These are phyloP conservation scores for Cheilosia soror DNA, from an alignment of 2,888 invertebrate species.

Conservation along the genomic window DNA sequence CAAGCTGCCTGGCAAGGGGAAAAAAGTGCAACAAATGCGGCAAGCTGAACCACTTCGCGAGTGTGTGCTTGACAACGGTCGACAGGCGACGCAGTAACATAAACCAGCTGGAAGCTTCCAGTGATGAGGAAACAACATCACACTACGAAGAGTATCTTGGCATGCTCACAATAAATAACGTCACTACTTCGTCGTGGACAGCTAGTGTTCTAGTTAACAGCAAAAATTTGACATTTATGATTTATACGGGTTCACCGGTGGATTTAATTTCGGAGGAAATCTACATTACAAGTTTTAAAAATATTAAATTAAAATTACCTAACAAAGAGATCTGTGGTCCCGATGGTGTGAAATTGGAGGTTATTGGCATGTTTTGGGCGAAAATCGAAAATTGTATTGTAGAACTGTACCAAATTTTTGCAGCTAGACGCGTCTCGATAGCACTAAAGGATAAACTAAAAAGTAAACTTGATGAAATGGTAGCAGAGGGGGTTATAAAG, in stretches of 20 bases:
- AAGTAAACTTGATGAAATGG: slow-evolving; percentile 24
- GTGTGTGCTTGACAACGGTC: slow-evolving; percentile 8
- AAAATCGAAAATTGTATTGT: not conserved
- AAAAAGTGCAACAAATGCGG: slow-evolving; percentile 17
- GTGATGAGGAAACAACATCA: slow-evolving; percentile 1
- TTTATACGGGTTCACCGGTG: no score
- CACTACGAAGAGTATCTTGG: slow-evolving; percentile 6
- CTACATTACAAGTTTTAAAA: not conserved
- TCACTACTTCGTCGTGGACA: slow-evolving; percentile 13
- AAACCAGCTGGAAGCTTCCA: slow-evolving; percentile 18
- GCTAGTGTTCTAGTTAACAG: slow-evolving; percentile 1
- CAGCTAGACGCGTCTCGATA: no score
- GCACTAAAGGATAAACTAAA: no score
- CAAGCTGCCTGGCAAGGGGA: not conserved
- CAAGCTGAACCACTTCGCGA: slow-evolving; percentile 10
- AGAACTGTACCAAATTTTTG: no score
- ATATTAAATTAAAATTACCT: slow-evolving; percentile 1
- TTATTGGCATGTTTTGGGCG: slow-evolving; percentile 15
- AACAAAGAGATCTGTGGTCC: slow-evolving; percentile 14
- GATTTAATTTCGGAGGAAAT: slow-evolving; percentile 12
- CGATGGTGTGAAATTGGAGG: slow-evolving; percentile 13
- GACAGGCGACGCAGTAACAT: not conserved
- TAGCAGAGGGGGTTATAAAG: slow-evolving; percentile 1
- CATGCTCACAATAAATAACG: slow-evolving; percentile 19
- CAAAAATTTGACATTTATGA: no score